Percentiles rank a stretch among this genome's conserved stretches.
These are phyloP conservation scores for Zonitis immaculata DNA, from an alignment of 2,888 invertebrate genomes.

Conservation along the genomic window DNA sequence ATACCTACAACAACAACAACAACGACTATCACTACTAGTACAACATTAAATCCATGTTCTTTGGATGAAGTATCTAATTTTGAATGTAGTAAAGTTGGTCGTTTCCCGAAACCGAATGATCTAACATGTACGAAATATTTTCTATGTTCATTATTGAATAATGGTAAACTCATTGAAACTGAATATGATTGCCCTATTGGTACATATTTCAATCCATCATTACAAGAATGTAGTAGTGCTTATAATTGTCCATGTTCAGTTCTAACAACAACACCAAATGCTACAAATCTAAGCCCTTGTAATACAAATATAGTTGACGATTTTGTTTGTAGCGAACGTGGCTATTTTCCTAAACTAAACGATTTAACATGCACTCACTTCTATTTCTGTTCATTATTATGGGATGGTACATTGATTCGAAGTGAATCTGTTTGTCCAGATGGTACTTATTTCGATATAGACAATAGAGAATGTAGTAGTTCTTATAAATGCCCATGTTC, in stretches of 20 bases:
- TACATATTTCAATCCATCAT: constrained; percentile 26
- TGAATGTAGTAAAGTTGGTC: constrained; percentile 20
- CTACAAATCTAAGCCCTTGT: neutral
- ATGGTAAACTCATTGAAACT: constrained; percentile 39
- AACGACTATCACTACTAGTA: too few species aligned
- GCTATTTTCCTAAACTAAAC: constrained; percentile 20
- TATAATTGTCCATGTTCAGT: constrained; percentile 20
- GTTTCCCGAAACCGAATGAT: constrained; percentile 22
- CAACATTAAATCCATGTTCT: neutral
- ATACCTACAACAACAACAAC: neutral
- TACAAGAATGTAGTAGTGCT: constrained; percentile 15
- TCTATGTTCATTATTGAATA: constrained; percentile 42
- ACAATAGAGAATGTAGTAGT: constrained; percentile 18
- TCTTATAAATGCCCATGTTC: constrained; percentile 22
- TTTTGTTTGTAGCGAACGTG: constrained; percentile 18
- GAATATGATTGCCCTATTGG: constrained; percentile 24
- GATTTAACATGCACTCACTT: constrained; percentile 48
- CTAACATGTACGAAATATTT: constrained; percentile 49
- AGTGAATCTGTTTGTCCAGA: constrained; percentile 28
- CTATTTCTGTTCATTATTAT: constrained; percentile 44
- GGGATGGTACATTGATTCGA: constrained; percentile 37
- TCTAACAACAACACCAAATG: neutral
- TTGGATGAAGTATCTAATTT: constrained; percentile 6
- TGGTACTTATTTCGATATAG: constrained; percentile 26
- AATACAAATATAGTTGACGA: neutral